Conservation (phyloP, 2,113 vertebrate species). For the Terrapene triunguis region DNA sequence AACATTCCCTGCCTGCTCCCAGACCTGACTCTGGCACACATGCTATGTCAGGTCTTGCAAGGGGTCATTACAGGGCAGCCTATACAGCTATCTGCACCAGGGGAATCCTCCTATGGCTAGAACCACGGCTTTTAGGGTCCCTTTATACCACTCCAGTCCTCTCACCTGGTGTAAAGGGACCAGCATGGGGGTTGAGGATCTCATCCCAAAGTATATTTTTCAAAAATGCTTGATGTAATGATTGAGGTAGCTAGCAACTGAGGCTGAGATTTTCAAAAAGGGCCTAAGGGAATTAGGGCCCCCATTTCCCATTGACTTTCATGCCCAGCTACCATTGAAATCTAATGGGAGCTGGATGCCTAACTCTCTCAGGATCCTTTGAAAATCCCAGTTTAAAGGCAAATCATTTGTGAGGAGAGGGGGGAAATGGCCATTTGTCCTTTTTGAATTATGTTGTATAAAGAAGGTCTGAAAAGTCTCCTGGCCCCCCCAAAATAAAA, state of each 20-base stretch:
- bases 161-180: constrained; percentile 12
- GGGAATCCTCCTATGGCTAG: background rate
- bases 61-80: background rate
- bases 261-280: background rate
- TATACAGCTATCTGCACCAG: background rate
- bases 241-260: background rate
- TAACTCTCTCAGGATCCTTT: background rate
- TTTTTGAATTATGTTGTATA: background rate
- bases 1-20: background rate
- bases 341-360: background rate
- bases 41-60: constrained; percentile 32
- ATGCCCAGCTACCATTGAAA: background rate
- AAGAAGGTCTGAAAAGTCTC: background rate
- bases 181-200: background rate
- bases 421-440: background rate
- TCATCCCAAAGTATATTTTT: no score
- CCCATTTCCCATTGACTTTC: background rate
- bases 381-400: background rate
- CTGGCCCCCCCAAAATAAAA: background rate
- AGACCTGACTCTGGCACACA: background rate
- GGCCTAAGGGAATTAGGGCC: no score
- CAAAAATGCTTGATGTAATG: background rate
- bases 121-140: constrained; percentile 30
- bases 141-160: background rate
- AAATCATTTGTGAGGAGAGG: background rate